These are phyloP conservation scores for Pionites leucogaster DNA, from an alignment of 2,113 vertebrate species.

Conservation along the genomic window DNA sequence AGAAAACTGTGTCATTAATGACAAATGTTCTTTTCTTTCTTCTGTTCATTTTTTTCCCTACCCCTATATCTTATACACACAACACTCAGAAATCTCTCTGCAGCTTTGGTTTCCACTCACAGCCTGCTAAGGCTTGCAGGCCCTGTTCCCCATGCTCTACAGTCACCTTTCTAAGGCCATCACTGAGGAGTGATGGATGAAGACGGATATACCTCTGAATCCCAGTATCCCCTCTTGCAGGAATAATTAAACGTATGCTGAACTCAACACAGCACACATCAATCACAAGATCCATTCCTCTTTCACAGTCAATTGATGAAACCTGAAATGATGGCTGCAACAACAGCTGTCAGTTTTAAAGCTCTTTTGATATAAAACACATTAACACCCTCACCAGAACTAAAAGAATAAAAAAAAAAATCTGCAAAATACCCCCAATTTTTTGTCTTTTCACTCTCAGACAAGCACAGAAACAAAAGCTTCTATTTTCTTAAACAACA, in stretches of 20 bases:
- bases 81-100: background rate
- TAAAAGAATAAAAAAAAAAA: background rate
- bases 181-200: background rate
- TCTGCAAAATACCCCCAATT: background rate
- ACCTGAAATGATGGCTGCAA: background rate
- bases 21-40: background rate
- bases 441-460: background rate
- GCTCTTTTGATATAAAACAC: background rate
- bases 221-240: background rate
- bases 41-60: background rate
- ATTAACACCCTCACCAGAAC: background rate
- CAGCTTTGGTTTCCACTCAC: background rate
- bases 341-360: constrained; percentile 25
- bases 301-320: background rate
- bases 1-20: background rate
- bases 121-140: rapidly evolving
- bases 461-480: background rate
- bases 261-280: background rate
- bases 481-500: background rate
- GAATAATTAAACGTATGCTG: background rate
- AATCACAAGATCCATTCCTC: background rate
- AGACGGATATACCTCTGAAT: background rate
- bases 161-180: background rate
- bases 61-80: background rate
- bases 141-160: background rate